Conservation (phyloP, 1,140 invertebrate genomes). For the Ruditapes philippinarum region DNA sequence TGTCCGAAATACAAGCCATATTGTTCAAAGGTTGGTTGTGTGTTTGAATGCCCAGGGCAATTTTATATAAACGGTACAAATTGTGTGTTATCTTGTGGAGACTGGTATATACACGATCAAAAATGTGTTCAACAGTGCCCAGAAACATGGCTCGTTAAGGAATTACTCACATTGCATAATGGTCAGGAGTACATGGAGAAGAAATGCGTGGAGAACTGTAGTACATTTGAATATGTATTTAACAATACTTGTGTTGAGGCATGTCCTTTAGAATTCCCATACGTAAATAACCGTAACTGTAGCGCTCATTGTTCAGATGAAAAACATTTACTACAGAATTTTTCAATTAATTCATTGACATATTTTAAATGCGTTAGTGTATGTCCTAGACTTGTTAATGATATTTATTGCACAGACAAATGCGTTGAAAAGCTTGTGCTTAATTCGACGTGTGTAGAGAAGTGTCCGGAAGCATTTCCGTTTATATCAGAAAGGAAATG, state of each 20-base stretch:
- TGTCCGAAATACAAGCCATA: background rate
- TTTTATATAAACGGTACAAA: slow-evolving; percentile 3
- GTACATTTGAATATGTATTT: background rate
- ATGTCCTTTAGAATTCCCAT: background rate
- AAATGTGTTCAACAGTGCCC: background rate
- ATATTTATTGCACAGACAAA: background rate
- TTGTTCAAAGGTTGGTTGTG: background rate
- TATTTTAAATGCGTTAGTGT: background rate
- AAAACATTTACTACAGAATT: background rate
- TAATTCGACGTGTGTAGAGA: background rate
- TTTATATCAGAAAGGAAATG: background rate
- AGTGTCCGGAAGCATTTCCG: background rate
- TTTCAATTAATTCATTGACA: background rate
- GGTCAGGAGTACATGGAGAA: background rate
- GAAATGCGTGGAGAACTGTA: background rate
- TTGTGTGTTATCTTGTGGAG: slow-evolving; percentile 1
- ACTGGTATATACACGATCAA: background rate
- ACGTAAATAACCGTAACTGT: background rate
- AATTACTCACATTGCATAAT: background rate
- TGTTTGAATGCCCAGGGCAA: background rate
- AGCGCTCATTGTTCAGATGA: background rate
- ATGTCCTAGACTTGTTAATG: background rate
- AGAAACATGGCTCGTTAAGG: background rate
- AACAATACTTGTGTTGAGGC: background rate
- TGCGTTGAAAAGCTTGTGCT: background rate